Percentiles rank a stretch among this genome's conserved stretches.
Conservation (phyloP, 2,113 vertebrate genomes). For the Trichomycterus rosablanca region DNA sequence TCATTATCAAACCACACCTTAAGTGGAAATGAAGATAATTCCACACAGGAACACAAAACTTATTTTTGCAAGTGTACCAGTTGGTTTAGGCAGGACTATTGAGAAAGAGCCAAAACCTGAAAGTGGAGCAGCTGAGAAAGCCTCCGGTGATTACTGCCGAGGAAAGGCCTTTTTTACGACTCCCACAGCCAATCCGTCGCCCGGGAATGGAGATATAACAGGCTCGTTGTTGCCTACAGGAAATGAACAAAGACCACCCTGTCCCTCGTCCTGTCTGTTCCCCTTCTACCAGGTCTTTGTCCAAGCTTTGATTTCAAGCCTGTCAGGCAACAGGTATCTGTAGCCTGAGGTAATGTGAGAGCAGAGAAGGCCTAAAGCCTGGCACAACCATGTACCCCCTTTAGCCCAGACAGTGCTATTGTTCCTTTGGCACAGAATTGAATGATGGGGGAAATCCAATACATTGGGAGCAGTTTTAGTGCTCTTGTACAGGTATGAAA, state of each 20-base stretch:
- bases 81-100: constrained; percentile 45
- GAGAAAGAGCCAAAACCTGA: constrained; percentile 64
- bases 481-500: constrained; percentile 44
- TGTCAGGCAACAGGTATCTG: constrained; percentile 58
- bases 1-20: too few species aligned
- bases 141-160: constrained; percentile 57
- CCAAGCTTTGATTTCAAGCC: constrained; percentile 66
- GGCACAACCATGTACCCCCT: constrained; percentile 41
- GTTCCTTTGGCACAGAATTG: constrained; percentile 49
- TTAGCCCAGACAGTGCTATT: constrained; percentile 44
- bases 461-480: constrained; percentile 46
- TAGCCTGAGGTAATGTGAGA: constrained; percentile 56
- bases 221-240: constrained; percentile 57
- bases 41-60: too few species aligned
- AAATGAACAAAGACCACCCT: constrained; percentile 69
- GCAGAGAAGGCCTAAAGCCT: constrained; percentile 26
- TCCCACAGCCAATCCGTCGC: constrained; percentile 47
- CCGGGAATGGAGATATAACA: constrained; percentile 59
- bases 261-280: constrained; percentile 51
- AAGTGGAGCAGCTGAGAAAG: constrained; percentile 71
- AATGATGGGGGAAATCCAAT: constrained; percentile 57
- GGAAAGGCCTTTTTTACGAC: constrained; percentile 52
- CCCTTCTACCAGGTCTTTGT: constrained; percentile 43
- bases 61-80: too few species aligned
- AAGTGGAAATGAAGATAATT: too few species aligned